Evolutionary conservation across 1,140 invertebrate genomes (phyloP), one percentile per base, ranked within the genome.

Genomic region (Ctenoplectra terminalis): DNA sequence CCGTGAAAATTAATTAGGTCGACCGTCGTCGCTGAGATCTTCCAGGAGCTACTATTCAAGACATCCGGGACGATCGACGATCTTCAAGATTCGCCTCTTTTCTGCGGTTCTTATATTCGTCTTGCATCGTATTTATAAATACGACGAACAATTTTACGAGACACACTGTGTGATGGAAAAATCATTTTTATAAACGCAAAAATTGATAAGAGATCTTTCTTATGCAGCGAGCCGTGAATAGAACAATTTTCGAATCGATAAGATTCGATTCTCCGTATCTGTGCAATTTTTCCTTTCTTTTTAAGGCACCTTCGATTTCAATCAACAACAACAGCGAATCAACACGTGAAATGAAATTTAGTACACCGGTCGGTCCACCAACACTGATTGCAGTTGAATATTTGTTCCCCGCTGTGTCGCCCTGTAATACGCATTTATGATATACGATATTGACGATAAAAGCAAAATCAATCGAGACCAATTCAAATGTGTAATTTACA

Each of bases 1-100:
- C 73, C 73, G 73, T 72, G 81, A 37, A 86, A 82, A 85, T 86
- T 77, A 85, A 86, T 78, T 82, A 70, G 61, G 20, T 48, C 46
- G 31, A 3, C 58, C 58, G 9, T 60, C 43, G 52, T 56, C 77
- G 6, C 46, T 11, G 37, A 29, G 37, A 29, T 43, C 17, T 61
- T 69, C 37, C 43, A 26, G 29, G 31, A n/a, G 50, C 23, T 37
- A 43, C n/a, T 37, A 29, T 29, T 67, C 9, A 43, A 76, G 26
- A 67, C 15, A 20, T 43, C 17, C 23, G 23, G 29, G 34, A 64
- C 40, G 23, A 75, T 75, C 31, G 29, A 58, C 29, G 2, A 29
- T 11, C 9, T 50, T 34, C 29, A 20, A 34, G 20, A 8, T 23
- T 7, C 5, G 9, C 2, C 20, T 23, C n/a, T 50, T 23, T 50